phyloP scores from a whole-genome alignment of 2,888 invertebrate genomes.

The Palloptera scutellata region DNA sequence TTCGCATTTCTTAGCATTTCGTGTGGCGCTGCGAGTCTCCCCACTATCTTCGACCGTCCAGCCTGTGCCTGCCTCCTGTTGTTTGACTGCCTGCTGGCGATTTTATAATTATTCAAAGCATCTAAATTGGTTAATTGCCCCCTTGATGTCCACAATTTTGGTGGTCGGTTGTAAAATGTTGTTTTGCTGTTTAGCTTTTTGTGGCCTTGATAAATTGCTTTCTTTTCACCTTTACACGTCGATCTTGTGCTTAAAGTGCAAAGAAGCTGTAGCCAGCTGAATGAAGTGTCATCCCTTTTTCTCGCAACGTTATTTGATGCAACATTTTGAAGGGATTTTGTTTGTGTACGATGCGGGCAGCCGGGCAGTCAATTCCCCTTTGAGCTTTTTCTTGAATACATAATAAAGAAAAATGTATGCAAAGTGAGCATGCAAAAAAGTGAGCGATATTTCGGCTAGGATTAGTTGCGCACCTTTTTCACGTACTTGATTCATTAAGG shows the following conservation, averaged over 20 bases:
- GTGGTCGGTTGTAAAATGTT: neutral
- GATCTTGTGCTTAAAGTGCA: no score
- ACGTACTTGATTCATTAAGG: no score
- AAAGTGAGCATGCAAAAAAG: no score
- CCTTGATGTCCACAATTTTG: constrained; percentile 19
- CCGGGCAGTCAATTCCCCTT: no score
- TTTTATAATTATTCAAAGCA: constrained; percentile 55
- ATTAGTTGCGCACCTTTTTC: no score
- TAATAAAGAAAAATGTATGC: no score
- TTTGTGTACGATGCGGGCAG: neutral
- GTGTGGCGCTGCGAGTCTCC: neutral
- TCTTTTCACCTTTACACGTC: no score
- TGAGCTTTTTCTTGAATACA: no score
- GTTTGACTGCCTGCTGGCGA: constrained; percentile 15
- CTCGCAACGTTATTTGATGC: neutral
- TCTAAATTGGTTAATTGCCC: constrained; percentile 56
- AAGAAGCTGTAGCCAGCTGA: no score
- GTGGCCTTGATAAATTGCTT: constrained; percentile 27
- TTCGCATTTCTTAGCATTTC: neutral
- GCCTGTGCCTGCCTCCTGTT: neutral
- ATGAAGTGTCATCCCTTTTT: neutral
- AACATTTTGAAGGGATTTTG: no score
- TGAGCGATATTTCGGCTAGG: no score
- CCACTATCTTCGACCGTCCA: neutral
- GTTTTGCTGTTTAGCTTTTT: constrained; percentile 10